Conservation (phyloP, 1,140 invertebrate genomes). For the Gerris buenoi region DNA sequence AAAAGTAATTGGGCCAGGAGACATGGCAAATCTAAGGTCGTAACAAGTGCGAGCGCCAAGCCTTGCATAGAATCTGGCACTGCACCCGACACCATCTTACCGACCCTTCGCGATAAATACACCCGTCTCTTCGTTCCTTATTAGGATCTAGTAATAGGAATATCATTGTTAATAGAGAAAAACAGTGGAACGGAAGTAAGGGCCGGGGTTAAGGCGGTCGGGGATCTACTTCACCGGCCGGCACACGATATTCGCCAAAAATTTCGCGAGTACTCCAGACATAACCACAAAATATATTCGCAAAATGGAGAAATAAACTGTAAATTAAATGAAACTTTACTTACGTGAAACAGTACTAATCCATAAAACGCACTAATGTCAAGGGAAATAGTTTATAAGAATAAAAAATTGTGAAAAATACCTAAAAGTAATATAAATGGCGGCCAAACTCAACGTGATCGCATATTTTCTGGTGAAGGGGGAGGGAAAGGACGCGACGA, state of each 20-base stretch:
- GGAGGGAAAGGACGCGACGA: conserved; percentile 56
- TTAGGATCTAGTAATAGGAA: no score
- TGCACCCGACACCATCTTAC: no score
- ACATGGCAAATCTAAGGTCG: background rate
- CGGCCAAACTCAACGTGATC: conserved; percentile 62
- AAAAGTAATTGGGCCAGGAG: background rate
- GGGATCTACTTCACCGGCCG: background rate
- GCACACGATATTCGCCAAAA: background rate
- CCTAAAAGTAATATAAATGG: conserved; percentile 38
- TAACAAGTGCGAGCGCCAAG: background rate
- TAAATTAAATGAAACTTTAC: background rate
- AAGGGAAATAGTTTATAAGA: background rate
- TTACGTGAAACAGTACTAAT: conserved; percentile 14
- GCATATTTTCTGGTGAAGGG: conserved; percentile 45
- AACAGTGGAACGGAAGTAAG: background rate
- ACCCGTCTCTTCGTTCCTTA: no score
- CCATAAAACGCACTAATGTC: conserved; percentile 12
- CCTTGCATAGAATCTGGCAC: background rate
- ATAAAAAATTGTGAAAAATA: conserved; percentile 11
- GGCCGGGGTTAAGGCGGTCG: background rate
- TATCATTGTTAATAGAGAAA: no score
- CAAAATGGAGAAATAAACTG: no score
- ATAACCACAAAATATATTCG: no score
- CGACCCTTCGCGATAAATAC: no score
- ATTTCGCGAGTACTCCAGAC: background rate